Evolutionary conservation across 2,888 invertebrate genomes (phyloP), one percentile per base, ranked within the genome.

Genomic region (Drosophila limbata): DNA sequence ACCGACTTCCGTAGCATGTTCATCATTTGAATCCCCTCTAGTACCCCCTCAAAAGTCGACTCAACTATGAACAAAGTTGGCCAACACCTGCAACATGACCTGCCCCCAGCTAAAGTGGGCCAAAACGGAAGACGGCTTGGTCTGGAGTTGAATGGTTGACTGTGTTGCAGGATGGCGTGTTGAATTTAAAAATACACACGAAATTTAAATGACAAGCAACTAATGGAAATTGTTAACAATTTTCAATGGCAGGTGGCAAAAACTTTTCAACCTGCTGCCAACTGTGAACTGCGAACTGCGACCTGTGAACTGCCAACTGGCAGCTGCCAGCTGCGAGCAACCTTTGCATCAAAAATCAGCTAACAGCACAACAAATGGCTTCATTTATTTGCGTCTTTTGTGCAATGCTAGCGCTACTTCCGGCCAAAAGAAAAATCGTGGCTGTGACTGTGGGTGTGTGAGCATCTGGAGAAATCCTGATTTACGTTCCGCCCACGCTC

Each of bases 131-230:
- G 62, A 65, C 55, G 56, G 62, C 45, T 47, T 40, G 45, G 52
- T 13, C 15, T 28, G 52, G 28, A 21, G 48, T 37, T 10, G 31
- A 17, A 6, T 47, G 45, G 59, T 8, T 44, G 35, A 17, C 33
- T 37, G 17, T 37, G 45, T 21, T 35, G 33, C 21, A 40, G 40
- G 45, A 47, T 68, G 65, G 63, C 68, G 77, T 63, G 83, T 35
- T 67, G 77, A 73, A 84, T 73, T 82, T 80, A 67, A 87, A 82
- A 84, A 73, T 79, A 69, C 84, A 71, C 73, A 69, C 64, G 61
- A 88, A 86, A 87, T 87, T 87, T 89, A 89, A 87, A 87, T 89
- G 86, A 87, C 86, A 87, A 89, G 88, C 81, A 86, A 88, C 90
- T 87, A 87, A 87, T 87, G 90, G 90, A 90, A 88, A 89, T 88